These are phyloP conservation scores for Coecobrya sp. DNA, from an alignment of 2,888 invertebrate genomes.

Conservation along the genomic window DNA sequence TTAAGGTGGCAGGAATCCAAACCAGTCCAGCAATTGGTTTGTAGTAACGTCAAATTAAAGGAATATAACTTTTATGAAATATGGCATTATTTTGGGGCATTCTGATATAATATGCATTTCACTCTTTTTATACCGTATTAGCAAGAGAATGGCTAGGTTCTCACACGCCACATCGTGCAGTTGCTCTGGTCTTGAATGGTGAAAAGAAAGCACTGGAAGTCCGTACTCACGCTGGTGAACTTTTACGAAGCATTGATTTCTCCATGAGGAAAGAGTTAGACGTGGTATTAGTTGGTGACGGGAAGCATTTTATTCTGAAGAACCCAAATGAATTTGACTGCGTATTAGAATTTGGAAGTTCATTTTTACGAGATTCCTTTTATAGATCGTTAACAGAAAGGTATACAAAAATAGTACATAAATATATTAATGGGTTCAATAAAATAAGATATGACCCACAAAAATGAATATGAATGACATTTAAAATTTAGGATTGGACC, in stretches of 20 bases:
- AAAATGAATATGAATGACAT: no score
- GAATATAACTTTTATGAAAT: neutral
- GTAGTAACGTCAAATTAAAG: neutral
- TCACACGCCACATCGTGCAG: slow-evolving; percentile 87
- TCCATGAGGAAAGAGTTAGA: slow-evolving; percentile 85
- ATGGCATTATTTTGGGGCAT: neutral
- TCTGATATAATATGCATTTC: neutral
- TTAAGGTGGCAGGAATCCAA: slow-evolving; percentile 71
- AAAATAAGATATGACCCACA: no score
- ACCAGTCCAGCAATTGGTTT: slow-evolving; percentile 20
- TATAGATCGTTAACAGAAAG: slow-evolving; percentile 88
- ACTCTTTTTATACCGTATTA: slow-evolving; percentile 74
- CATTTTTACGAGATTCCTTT: slow-evolving; percentile 87
- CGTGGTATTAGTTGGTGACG: slow-evolving; percentile 88
- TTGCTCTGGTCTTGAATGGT: slow-evolving; percentile 88
- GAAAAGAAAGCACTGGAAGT: slow-evolving; percentile 87
- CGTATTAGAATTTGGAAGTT: slow-evolving; percentile 88
- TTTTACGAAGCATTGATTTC: slow-evolving; percentile 88
- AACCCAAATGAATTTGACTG: slow-evolving; percentile 89
- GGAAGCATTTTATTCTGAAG: slow-evolving; percentile 88
- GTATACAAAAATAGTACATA: slow-evolving; percentile 85
- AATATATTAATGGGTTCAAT: no score
- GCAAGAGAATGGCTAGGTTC: slow-evolving; percentile 88
- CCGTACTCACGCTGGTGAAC: slow-evolving; percentile 87
- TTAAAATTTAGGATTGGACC: slow-evolving; percentile 48